A percentile compares a stretch with the other conserved stretches of the same genome.
Evolutionary conservation across 2,113 vertebrate species (phyloP).

Genomic region (Ranitomeya variabilis): DNA sequence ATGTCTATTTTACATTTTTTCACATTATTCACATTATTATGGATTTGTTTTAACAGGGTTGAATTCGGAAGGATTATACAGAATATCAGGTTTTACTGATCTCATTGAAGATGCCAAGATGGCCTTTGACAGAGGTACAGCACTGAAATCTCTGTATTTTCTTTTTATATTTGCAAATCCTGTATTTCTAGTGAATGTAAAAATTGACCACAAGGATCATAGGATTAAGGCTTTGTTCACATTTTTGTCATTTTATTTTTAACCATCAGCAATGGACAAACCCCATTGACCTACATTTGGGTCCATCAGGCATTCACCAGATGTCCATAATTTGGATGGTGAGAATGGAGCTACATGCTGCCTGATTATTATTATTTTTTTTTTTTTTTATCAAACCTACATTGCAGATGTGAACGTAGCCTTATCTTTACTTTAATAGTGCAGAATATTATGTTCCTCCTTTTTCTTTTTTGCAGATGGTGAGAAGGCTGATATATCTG

Average conservation of each 20-base stretch:
- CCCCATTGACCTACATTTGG: background rate
- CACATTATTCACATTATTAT: background rate
- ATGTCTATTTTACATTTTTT: background rate
- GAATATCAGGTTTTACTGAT: slow-evolving; percentile 97
- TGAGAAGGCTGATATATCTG: slow-evolving; percentile 96
- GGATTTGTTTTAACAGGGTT: slow-evolving; percentile 78
- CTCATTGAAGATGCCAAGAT: slow-evolving; percentile 98
- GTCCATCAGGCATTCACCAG: background rate
- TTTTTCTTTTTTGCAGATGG: slow-evolving; percentile 80
- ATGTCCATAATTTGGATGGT: background rate
- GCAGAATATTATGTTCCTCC: background rate
- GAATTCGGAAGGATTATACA: slow-evolving; percentile 95
- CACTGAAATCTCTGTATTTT: no score
- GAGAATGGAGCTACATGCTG: background rate
- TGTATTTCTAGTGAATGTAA: background rate
- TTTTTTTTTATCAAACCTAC: background rate
- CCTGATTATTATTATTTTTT: background rate
- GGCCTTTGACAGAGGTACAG: slow-evolving; percentile 93
- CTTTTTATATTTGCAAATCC: background rate
- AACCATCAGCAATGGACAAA: background rate
- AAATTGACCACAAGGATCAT: no score
- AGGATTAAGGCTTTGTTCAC: background rate
- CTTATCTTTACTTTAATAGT: background rate
- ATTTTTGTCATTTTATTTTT: background rate
- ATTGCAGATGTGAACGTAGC: background rate